A percentile compares a stretch with the other conserved stretches of the same genome.
Evolutionary conservation across 2,888 invertebrate species (phyloP).

Genomic region (Eugnorisma glareosa): DNA sequence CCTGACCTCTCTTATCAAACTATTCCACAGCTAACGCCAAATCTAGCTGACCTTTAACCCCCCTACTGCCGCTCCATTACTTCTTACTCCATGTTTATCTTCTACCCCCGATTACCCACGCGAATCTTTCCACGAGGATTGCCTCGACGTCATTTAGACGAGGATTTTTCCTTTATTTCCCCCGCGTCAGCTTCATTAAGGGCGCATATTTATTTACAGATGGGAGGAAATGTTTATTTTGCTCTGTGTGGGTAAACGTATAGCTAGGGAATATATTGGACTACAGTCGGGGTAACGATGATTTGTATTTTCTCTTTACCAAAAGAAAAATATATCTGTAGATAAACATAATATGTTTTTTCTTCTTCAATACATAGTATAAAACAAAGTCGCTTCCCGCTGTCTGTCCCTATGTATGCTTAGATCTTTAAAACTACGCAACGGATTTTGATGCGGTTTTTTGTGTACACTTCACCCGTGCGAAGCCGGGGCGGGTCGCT

Average conservation of each 20-base stretch:
- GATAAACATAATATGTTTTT: no score
- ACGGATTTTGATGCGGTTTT: no score
- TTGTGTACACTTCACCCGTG: no score
- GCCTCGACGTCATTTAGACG: constrained; percentile 16
- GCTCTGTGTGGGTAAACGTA: not conserved
- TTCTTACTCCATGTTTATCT: constrained; percentile 9
- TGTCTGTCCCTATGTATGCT: no score
- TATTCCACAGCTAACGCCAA: not conserved
- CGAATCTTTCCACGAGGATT: constrained; percentile 31
- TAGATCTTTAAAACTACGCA: no score
- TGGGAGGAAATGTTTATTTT: constrained; percentile 14
- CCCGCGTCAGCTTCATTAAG: constrained; percentile 31
- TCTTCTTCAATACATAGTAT: no score
- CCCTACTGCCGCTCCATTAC: not conserved
- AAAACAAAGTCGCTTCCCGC: no score
- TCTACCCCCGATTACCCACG: not conserved
- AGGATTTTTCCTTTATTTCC: constrained; percentile 40
- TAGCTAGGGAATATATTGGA: not conserved
- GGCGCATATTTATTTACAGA: constrained; percentile 46
- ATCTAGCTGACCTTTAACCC: not conserved
- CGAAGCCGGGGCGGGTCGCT: no score
- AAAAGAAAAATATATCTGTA: not conserved
- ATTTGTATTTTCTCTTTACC: not conserved
- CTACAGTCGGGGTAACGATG: not conserved
- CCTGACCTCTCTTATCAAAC: not conserved